These are phyloP conservation scores for Clunio marinus DNA, from an alignment of 2,888 invertebrate species.

Conservation along the genomic window DNA sequence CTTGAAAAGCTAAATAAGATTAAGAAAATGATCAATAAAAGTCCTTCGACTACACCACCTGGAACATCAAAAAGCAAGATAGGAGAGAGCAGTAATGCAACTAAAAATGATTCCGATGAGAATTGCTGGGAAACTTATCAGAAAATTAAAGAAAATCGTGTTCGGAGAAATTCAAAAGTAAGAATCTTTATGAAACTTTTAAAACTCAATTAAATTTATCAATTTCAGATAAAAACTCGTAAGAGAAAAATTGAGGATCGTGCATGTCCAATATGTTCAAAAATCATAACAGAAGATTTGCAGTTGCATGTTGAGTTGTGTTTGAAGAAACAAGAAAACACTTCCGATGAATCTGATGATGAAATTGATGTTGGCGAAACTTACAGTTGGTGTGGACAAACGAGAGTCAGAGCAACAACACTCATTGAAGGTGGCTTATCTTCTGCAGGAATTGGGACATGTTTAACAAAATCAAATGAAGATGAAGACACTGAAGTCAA, in stretches of 20 bases:
- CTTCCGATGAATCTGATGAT: constrained; percentile 56
- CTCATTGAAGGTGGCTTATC: constrained; percentile 64
- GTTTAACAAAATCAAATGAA: constrained; percentile 47
- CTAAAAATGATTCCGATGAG: constrained; percentile 42
- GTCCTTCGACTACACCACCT: constrained; percentile 44
- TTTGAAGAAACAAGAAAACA: constrained; percentile 53
- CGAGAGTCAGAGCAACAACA: constrained; percentile 69
- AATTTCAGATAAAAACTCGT: constrained; percentile 56
- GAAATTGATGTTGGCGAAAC: constrained; percentile 67
- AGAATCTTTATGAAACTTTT: background rate
- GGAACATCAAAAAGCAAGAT: constrained; percentile 43
- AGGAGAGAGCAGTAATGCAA: constrained; percentile 47
- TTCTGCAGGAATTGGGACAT: constrained; percentile 46
- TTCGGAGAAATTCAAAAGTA: constrained; percentile 57
- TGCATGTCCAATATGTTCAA: constrained; percentile 78
- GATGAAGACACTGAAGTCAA: constrained; percentile 65
- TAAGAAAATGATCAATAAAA: constrained; percentile 41
- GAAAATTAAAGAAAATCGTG: constrained; percentile 68
- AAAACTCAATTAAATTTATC: background rate
- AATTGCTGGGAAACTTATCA: constrained; percentile 71
- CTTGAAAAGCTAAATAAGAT: constrained; percentile 66
- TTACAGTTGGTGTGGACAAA: constrained; percentile 90
- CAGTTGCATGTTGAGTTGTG: constrained; percentile 70
- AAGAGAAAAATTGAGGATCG: constrained; percentile 63
- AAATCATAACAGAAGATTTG: constrained; percentile 63